A percentile compares a stretch with the other conserved stretches of the same genome.
Evolutionary conservation across 2,888 invertebrate species (phyloP).

Genomic region (Ectemnius lituratus): DNA sequence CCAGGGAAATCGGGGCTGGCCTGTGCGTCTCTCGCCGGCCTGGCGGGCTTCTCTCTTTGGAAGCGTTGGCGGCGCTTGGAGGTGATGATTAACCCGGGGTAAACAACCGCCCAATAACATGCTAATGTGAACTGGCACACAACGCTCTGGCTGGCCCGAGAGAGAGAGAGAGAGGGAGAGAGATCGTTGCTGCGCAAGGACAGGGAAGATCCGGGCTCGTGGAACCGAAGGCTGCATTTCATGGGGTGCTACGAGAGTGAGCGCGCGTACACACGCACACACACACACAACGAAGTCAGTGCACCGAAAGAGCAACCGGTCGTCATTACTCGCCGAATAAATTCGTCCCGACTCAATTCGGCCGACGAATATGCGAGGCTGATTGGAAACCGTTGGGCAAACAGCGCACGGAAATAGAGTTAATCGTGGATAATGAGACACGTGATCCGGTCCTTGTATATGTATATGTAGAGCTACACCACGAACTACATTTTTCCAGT

Average conservation of each 20-base stretch:
- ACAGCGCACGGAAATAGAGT: background rate
- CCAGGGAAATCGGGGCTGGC: slow-evolving; percentile 32
- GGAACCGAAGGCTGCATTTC: slow-evolving; percentile 49
- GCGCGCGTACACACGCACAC: no score
- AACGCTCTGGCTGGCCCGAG: slow-evolving; percentile 8
- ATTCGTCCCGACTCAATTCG: slow-evolving; percentile 14
- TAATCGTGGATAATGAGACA: background rate
- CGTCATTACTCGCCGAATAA: slow-evolving; percentile 42
- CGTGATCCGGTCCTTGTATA: background rate
- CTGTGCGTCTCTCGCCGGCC: slow-evolving; percentile 5
- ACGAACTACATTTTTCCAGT: no score
- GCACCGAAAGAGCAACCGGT: slow-evolving; percentile 9
- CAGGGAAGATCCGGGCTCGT: slow-evolving; percentile 13
- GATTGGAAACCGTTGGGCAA: background rate
- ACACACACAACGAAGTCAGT: background rate
- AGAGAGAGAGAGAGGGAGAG: background rate
- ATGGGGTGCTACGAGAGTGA: background rate
- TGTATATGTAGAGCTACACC: no score
- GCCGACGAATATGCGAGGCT: slow-evolving; percentile 5
- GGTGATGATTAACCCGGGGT: slow-evolving; percentile 71
- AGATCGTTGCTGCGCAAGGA: slow-evolving; percentile 19
- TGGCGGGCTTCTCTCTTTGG: slow-evolving; percentile 1
- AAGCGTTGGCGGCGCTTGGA: slow-evolving; percentile 40
- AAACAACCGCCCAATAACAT: slow-evolving; percentile 76
- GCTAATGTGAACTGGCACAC: slow-evolving; percentile 69